Conservation (phyloP, 2,888 invertebrate genomes). For the Yponomeuta malinellus region DNA sequence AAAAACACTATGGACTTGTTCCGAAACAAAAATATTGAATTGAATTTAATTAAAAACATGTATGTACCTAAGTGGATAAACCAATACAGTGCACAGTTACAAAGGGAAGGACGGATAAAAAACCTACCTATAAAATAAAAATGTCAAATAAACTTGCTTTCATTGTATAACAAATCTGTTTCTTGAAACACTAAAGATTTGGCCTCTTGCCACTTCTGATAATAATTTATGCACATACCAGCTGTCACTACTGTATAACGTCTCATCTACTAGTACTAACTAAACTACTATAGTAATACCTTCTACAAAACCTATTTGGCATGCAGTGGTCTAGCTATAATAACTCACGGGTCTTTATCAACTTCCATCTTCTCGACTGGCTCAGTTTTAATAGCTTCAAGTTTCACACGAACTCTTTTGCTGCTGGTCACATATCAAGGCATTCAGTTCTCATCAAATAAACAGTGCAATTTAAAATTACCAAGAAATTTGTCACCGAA, state of each 20-base stretch:
- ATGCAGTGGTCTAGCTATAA: not conserved
- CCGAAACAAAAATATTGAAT: no score
- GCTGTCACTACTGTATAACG: not conserved
- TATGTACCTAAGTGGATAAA: no score
- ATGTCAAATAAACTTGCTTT: no score
- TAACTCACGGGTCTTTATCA: not conserved
- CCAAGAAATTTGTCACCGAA: not conserved
- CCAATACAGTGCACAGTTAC: no score
- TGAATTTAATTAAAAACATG: no score
- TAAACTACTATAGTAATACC: not conserved
- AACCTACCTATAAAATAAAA: slow-evolving; percentile 36
- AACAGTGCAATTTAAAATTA: not conserved
- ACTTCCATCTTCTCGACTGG: not conserved
- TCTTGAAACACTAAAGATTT: not conserved
- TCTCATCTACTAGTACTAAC: not conserved
- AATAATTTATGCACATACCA: not conserved
- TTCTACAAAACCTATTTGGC: not conserved
- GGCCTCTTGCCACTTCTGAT: not conserved
- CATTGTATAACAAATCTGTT: no score
- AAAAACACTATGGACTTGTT: no score
- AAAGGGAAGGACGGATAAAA: no score
- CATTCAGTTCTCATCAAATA: not conserved
- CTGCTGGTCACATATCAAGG: not conserved
- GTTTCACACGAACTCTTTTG: not conserved
- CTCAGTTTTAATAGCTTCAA: not conserved